A percentile compares a stretch with the other conserved stretches of the same genome.
These are phyloP conservation scores for Trachurus trachurus DNA, from an alignment of 2,797 vertebrate species.

Conservation along the genomic window DNA sequence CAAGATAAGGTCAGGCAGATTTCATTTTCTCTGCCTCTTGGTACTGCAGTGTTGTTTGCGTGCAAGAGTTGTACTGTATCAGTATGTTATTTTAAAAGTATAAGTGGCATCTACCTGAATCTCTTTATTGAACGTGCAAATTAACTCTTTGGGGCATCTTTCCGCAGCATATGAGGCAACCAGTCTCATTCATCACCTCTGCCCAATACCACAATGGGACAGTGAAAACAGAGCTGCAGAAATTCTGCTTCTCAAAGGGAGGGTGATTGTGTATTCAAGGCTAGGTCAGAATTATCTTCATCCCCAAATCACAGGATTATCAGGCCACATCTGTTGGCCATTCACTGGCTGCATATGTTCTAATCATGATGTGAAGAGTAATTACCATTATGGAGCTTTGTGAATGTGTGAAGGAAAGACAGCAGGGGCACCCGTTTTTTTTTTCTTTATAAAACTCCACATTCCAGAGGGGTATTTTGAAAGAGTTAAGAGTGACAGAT, in stretches of 20 bases:
- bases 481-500: slow-evolving; percentile 80
- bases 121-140: slow-evolving; percentile 19
- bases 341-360: slow-evolving; percentile 77
- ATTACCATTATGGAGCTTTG: slow-evolving; percentile 80
- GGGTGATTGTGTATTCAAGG: slow-evolving; percentile 76
- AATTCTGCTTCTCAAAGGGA: slow-evolving; percentile 57
- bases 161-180: slow-evolving; percentile 18
- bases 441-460: slow-evolving; percentile 53
- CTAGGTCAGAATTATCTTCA: slow-evolving; percentile 72
- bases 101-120: slow-evolving; percentile 24
- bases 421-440: slow-evolving; percentile 61
- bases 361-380: slow-evolving; percentile 76
- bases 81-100: slow-evolving; percentile 35
- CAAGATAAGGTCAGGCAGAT: slow-evolving; percentile 62
- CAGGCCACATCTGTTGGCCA: slow-evolving; percentile 84
- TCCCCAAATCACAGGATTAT: slow-evolving; percentile 75
- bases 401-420: slow-evolving; percentile 83
- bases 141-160: slow-evolving; percentile 26
- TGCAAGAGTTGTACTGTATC: slow-evolving; percentile 12
- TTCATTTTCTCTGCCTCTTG: slow-evolving; percentile 40
- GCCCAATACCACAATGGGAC: slow-evolving; percentile 38
- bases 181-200: slow-evolving; percentile 34
- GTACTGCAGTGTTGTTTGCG: slow-evolving; percentile 27
- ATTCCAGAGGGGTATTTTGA: slow-evolving; percentile 78
- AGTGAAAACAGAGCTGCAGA: slow-evolving; percentile 32